These are phyloP conservation scores for Limnephilus marmoratus DNA, from an alignment of 2,888 invertebrate species.

Conservation along the genomic window DNA sequence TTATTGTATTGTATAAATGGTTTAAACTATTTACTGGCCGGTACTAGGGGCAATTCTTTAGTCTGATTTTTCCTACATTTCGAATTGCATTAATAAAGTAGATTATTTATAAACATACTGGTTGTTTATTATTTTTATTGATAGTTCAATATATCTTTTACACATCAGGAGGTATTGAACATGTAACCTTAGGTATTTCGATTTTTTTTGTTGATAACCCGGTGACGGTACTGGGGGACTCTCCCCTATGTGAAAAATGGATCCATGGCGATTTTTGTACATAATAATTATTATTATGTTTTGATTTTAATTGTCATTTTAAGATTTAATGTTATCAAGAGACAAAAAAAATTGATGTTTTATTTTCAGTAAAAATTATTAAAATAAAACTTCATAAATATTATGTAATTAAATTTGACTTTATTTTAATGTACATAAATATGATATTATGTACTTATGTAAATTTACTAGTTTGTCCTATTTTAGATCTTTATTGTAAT, in stretches of 20 bases:
- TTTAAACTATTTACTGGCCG: too few relatives aligned
- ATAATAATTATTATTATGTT: neutral
- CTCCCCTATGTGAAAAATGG: neutral
- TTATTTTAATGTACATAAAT: neutral
- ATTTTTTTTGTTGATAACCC: too few relatives aligned
- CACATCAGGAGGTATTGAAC: too few relatives aligned
- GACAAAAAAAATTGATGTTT: neutral
- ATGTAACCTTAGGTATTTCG: too few relatives aligned
- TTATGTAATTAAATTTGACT: neutral
- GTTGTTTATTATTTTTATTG: too few relatives aligned
- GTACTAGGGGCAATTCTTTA: too few relatives aligned
- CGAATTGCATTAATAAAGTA: too few relatives aligned
- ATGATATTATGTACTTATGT: neutral
- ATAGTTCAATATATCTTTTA: too few relatives aligned
- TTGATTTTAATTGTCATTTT: neutral
- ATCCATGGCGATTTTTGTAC: neutral
- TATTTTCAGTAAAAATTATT: neutral
- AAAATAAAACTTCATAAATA: constrained; percentile 2
- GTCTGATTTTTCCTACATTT: too few relatives aligned
- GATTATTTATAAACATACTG: too few relatives aligned
- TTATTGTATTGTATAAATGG: too few relatives aligned
- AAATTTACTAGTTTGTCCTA: neutral
- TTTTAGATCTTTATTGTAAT: neutral
- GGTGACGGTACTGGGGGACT: too few relatives aligned
- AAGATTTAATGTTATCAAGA: neutral